Conservation (phyloP, 2,113 vertebrate species). For the Camelus dromedarius region DNA sequence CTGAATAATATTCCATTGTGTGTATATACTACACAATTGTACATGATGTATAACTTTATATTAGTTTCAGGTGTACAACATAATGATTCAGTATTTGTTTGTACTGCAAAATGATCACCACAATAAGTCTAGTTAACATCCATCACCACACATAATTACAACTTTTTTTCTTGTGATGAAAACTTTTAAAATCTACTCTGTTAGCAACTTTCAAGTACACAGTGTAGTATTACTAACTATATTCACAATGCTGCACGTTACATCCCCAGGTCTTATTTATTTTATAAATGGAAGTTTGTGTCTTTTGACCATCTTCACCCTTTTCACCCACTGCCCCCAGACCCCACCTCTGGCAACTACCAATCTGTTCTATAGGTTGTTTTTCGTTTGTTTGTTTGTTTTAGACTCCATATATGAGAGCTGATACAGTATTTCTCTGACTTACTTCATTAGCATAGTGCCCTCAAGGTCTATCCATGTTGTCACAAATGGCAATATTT, state of each 20-base stretch:
- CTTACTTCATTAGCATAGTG: background rate
- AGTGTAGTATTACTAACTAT: background rate
- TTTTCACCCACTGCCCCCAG: background rate
- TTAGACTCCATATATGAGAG: background rate
- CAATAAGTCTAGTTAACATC: background rate
- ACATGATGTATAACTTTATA: background rate
- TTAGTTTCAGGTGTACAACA: background rate
- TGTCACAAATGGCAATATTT: background rate
- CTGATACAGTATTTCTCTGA: background rate
- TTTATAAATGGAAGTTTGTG: background rate
- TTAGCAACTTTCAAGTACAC: background rate
- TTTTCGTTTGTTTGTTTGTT: background rate
- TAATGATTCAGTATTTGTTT: background rate
- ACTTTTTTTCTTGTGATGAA: background rate
- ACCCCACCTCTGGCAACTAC: background rate
- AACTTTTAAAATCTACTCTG: background rate
- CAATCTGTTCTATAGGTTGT: background rate
- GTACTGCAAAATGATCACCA: background rate
- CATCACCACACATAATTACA: background rate
- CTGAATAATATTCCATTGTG: slow-evolving; percentile 10
- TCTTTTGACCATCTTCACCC: background rate
- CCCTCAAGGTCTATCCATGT: background rate
- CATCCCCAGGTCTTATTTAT: background rate
- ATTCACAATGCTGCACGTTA: background rate
- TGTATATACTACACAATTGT: background rate